A percentile compares a stretch with the other conserved stretches of the same genome.
Evolutionary conservation across 2,888 invertebrate genomes (phyloP).

Genomic region (Drosophila yooni): DNA sequence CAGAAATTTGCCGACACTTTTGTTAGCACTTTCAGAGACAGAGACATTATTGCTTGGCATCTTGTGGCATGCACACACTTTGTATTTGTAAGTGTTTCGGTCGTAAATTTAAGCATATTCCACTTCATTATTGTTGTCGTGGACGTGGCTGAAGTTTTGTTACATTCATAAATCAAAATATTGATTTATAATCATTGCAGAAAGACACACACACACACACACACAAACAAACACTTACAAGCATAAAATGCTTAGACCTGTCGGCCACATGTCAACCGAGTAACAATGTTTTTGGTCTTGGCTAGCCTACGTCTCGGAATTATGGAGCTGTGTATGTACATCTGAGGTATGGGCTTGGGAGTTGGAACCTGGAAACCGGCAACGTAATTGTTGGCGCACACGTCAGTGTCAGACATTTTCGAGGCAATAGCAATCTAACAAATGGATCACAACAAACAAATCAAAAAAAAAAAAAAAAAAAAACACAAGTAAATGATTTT

Average conservation of each 20-base stretch:
- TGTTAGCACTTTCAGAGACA: neutral
- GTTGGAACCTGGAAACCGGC: constrained; percentile 11
- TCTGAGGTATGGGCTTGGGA: neutral
- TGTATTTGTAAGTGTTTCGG: constrained; percentile 69
- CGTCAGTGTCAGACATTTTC: constrained; percentile 56
- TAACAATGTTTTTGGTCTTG: constrained; percentile 31
- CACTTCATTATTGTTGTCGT: constrained; percentile 47
- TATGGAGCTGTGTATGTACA: neutral
- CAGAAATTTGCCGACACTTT: constrained; percentile 6
- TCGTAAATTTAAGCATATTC: constrained; percentile 57
- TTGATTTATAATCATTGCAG: constrained; percentile 76
- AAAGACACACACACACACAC: constrained; percentile 53
- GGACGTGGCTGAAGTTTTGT: constrained; percentile 61
- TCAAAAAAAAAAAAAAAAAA: constrained; percentile 2
- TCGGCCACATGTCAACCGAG: constrained; percentile 66
- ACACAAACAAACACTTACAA: neutral
- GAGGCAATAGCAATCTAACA: constrained; percentile 34
- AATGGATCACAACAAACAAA: constrained; percentile 23
- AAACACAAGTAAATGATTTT: constrained; percentile 32
- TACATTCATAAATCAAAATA: constrained; percentile 75
- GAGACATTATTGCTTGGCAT: constrained; percentile 1
- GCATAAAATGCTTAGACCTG: constrained; percentile 45
- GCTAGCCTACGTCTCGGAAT: neutral
- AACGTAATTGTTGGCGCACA: constrained; percentile 60
- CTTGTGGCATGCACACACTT: constrained; percentile 39